Conservation (phyloP, 2,888 invertebrate species). For the Pheosia tremula region DNA sequence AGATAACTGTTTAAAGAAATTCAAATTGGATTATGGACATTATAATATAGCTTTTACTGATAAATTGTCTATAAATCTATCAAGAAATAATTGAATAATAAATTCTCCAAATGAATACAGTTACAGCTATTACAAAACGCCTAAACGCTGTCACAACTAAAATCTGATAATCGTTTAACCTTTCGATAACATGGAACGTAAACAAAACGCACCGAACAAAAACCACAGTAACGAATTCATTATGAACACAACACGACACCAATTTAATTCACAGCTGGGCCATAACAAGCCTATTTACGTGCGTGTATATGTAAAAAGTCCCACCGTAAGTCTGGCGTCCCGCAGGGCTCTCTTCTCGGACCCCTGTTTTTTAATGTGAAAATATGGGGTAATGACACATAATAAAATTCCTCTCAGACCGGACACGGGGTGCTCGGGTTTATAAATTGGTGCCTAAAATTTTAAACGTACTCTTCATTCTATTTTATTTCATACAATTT, state of each 20-base stretch:
- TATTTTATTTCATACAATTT: conserved; percentile 48
- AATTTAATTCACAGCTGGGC: conserved; percentile 78
- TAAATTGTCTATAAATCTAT: neutral
- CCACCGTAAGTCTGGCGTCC: conserved; percentile 40
- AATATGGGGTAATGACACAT: conserved; percentile 75
- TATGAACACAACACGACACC: conserved; percentile 70
- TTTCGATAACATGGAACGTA: conserved; percentile 43
- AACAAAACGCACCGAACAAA: conserved; percentile 49
- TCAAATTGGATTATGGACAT: too few relatives aligned
- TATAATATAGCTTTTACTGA: neutral
- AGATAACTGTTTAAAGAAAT: too few relatives aligned
- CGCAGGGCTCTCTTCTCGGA: conserved; percentile 61
- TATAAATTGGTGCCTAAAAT: conserved; percentile 54
- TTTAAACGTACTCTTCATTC: conserved; percentile 38
- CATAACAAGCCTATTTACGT: conserved; percentile 70
- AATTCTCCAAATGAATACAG: conserved; percentile 9
- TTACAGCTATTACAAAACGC: conserved; percentile 36
- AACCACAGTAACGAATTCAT: conserved; percentile 69
- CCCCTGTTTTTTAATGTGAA: conserved; percentile 64
- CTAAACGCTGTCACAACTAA: conserved; percentile 30
- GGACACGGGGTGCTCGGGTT: conserved; percentile 44
- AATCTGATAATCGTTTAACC: conserved; percentile 37
- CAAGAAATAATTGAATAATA: conserved; percentile 1
- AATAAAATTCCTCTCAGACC: conserved; percentile 69
- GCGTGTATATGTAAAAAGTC: conserved; percentile 56